Percentiles rank a stretch among this genome's conserved stretches.
phyloP scores from a whole-genome alignment of 2,797 vertebrate genomes.

The Tokudaia tokunoshimensis region DNA sequence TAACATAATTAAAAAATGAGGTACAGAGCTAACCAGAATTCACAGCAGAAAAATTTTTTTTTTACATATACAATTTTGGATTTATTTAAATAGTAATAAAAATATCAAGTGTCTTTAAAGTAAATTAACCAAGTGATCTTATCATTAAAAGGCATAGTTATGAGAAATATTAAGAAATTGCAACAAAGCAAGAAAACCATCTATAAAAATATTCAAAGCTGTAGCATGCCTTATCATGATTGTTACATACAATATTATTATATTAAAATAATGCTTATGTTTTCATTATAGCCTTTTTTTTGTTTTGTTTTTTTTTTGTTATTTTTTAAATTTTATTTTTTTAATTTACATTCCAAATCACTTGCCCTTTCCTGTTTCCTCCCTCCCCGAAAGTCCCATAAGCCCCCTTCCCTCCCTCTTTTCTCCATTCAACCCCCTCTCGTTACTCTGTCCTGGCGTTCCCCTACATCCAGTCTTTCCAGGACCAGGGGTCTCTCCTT shows the following conservation, averaged over 20 bases:
- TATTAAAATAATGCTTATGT: slow-evolving; percentile 2
- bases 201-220: slow-evolving; percentile 29
- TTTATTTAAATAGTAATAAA: neutral
- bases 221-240: neutral
- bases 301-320: no score
- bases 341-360: no score
- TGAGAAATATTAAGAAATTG: slow-evolving; percentile 17
- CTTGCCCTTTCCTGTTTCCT: no score
- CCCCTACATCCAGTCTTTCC: no score
- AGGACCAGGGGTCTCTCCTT: no score
- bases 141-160: slow-evolving; percentile 9
- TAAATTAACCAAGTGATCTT: slow-evolving; percentile 6
- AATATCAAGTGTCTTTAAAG: slow-evolving; percentile 29
- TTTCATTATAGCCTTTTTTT: neutral
- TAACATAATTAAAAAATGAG: neutral
- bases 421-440: no score
- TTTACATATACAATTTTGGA: no score
- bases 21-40: neutral
- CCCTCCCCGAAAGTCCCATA: no score
- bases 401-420: no score
- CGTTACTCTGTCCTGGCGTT: no score
- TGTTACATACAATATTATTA: neutral
- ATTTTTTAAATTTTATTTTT: no score
- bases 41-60: neutral
- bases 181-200: slow-evolving; percentile 10